phyloP scores from a whole-genome alignment of 2,797 vertebrate genomes.

The Sternarchorhynchus goeldii region DNA sequence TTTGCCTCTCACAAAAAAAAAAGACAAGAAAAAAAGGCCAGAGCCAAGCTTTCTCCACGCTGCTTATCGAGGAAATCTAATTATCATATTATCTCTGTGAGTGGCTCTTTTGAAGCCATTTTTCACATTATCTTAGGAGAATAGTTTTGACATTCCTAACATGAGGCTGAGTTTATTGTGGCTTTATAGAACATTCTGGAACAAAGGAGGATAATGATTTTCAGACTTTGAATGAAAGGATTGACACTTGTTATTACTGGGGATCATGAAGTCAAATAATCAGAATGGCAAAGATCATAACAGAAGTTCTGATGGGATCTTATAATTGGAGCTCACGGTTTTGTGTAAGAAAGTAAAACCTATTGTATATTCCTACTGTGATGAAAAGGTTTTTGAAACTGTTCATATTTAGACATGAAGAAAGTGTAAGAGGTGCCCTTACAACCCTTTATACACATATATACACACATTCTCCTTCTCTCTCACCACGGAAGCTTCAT shows the following conservation, averaged over 20 bases:
- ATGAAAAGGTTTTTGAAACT: not conserved
- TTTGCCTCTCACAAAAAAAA: slow-evolving; percentile 72
- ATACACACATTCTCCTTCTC: slow-evolving; percentile 4
- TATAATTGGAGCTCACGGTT: slow-evolving; percentile 13
- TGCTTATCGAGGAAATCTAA: slow-evolving; percentile 82
- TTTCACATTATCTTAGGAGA: slow-evolving; percentile 78
- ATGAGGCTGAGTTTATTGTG: slow-evolving; percentile 77
- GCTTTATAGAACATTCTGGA: slow-evolving; percentile 71
- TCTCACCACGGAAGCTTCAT: not conserved
- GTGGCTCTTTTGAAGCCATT: slow-evolving; percentile 76
- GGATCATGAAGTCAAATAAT: slow-evolving; percentile 59
- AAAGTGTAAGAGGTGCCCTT: not conserved
- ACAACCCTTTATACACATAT: not conserved
- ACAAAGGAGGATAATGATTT: slow-evolving; percentile 75
- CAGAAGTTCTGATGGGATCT: slow-evolving; percentile 30
- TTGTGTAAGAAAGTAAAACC: slow-evolving; percentile 22
- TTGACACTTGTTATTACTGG: slow-evolving; percentile 54
- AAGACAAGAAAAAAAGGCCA: slow-evolving; percentile 64
- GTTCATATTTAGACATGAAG: not conserved
- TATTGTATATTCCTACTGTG: not conserved
- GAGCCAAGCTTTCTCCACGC: slow-evolving; percentile 78
- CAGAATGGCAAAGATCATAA: slow-evolving; percentile 43
- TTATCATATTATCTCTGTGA: slow-evolving; percentile 83
- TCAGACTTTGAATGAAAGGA: slow-evolving; percentile 60
- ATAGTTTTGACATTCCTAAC: slow-evolving; percentile 81